Evolutionary conservation across 2,888 invertebrate species (phyloP), one percentile per base, ranked within the genome.

Genomic region (Eubasilissa splendida): DNA sequence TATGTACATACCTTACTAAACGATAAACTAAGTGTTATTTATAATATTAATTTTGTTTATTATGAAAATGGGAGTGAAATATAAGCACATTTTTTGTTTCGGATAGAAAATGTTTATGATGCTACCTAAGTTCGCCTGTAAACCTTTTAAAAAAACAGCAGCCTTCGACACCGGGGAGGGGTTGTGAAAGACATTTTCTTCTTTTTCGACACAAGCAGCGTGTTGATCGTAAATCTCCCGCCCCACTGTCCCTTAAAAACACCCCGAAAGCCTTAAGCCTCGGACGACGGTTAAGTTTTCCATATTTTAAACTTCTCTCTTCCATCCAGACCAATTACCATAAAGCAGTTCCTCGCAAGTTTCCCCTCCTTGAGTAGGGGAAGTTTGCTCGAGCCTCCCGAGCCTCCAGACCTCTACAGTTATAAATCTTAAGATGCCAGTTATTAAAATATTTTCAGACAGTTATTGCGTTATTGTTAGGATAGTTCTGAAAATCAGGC

Each of bases 251-350:
- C 70, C 53, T 63, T 42, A 56, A 77, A 77, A 22, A 52, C 59
- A 58, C 54, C 56, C 68, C 50, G 59, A 52, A 58, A 42, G 77
- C 77, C 31, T 33, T 58, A 54, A 58, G 71, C 63, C 54, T 65
- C 73, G 71, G 65, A 54, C 66, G 78, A 53, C 78, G 71, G 60
- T 73, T 73, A 73, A 78, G 58, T 73, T 78, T 54, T 33, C 73
- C 78, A 78, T 78, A 78, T 78, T 78, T 73, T 53, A 71, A 78
- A 53, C 73, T 78, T 68, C 70, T 58, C 68, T 80, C 68, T 80
- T 68, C 54, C 59, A 56, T 63, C 53, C 53, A 31, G 59, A 77
- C 80, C 80, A 80, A 80, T 80, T 80, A 80, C 80, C 80, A 80
- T 80, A 77, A 76, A 77, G 76, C 71, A 76, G 63, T 76, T 71